Conservation (phyloP, 2,888 invertebrate species). For the Tetropium fuscum region DNA sequence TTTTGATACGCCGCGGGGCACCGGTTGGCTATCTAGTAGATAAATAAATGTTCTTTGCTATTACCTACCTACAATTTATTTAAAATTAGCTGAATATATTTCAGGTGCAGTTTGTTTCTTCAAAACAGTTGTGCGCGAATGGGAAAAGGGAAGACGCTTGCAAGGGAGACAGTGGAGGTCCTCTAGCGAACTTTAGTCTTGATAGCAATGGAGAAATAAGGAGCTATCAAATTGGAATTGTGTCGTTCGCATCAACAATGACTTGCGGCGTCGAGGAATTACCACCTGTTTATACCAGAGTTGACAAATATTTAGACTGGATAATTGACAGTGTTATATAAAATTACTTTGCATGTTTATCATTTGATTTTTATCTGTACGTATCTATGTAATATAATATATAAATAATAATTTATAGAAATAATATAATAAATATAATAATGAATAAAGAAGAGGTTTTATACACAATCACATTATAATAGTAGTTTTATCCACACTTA, state of each 20-base stretch:
- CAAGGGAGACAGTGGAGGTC: slow-evolving; percentile 77
- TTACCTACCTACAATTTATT: slow-evolving; percentile 65
- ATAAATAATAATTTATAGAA: too few species aligned
- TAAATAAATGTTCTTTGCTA: too few species aligned
- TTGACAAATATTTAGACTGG: slow-evolving; percentile 75
- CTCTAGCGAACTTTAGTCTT: slow-evolving; percentile 64
- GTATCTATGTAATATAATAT: neutral
- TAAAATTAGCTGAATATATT: neutral
- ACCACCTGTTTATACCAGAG: slow-evolving; percentile 78
- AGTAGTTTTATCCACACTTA: too few species aligned
- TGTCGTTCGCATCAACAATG: slow-evolving; percentile 66
- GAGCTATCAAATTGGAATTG: slow-evolving; percentile 70
- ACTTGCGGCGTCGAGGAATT: slow-evolving; percentile 69
- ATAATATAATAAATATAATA: too few species aligned
- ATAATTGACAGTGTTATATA: slow-evolving; percentile 68
- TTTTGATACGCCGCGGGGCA: too few species aligned
- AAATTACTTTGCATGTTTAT: neutral
- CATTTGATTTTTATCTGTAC: neutral
- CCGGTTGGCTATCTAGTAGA: too few species aligned
- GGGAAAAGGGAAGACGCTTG: slow-evolving; percentile 72
- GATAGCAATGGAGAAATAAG: slow-evolving; percentile 57
- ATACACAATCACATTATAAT: too few species aligned
- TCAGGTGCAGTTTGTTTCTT: slow-evolving; percentile 51
- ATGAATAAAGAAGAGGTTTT: too few species aligned
- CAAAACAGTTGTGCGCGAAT: slow-evolving; percentile 73